phyloP scores from a whole-genome alignment of 2,888 invertebrate species.

The Venustoraphidia nigricollis region DNA sequence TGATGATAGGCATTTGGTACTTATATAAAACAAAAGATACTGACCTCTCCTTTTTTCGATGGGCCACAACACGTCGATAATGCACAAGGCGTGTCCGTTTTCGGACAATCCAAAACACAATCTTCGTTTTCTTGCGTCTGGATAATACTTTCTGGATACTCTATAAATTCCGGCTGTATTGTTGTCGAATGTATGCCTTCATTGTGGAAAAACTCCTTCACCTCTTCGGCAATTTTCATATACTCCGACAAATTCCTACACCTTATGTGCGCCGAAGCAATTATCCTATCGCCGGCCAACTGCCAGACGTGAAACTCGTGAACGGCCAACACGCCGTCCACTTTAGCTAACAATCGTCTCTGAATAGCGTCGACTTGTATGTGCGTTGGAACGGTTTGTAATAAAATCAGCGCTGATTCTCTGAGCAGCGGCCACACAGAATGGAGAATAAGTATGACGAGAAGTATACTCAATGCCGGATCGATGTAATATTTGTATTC shows the following conservation, averaged over 20 bases:
- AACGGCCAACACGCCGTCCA: slow-evolving; percentile 88
- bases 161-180: slow-evolving; percentile 95
- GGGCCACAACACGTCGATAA: slow-evolving; percentile 81
- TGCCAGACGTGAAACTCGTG: slow-evolving; percentile 99
- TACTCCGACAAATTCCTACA: slow-evolving; percentile 91
- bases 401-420: slow-evolving; percentile 85
- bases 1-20: too few relatives aligned
- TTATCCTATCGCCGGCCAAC: slow-evolving; percentile 88
- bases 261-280: slow-evolving; percentile 94
- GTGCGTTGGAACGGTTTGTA: slow-evolving; percentile 98
- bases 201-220: slow-evolving; percentile 95
- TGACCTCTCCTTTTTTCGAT: slow-evolving; percentile 47
- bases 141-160: slow-evolving; percentile 32
- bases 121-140: slow-evolving; percentile 51
- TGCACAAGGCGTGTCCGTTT: slow-evolving; percentile 47
- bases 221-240: slow-evolving; percentile 91
- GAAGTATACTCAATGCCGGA: slow-evolving; percentile 79
- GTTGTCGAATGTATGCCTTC: slow-evolving; percentile 98
- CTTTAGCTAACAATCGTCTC: slow-evolving; percentile 68
- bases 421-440: slow-evolving; percentile 86
- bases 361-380: slow-evolving; percentile 90
- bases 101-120: slow-evolving; percentile 78
- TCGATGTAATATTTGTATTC: slow-evolving; percentile 76
- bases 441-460: slow-evolving; percentile 72
- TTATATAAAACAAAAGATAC: background rate